Base-by-base conservation (phyloP, 2,797 vertebrate genomes). In the Muscicapa striata region DNA sequence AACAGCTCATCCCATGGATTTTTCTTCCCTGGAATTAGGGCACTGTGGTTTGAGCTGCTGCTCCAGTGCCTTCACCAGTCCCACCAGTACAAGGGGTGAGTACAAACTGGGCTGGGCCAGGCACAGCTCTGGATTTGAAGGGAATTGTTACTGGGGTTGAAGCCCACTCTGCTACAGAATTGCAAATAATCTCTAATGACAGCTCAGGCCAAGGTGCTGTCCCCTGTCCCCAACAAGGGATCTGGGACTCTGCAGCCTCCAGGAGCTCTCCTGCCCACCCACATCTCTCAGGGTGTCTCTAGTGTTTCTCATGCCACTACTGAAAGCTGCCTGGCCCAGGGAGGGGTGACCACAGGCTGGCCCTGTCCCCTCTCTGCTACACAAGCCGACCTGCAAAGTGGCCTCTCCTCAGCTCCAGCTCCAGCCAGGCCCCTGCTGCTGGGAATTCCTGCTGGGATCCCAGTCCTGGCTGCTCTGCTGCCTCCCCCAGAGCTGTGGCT, bases 1-100 rank as follows among this genome's bases (percentile, higher is more conserved):
- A 36, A 63, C 92, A 93, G 87, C 63, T 95, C 36, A 95, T 69
- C 54, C 90, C 51, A 19, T 64, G 79, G 89, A 63, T 24, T 77
- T 43, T 52, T 19, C 17, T 52, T 24, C 29, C 40, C 49, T 48
- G 36, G 90, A 76, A 93, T 58, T 17, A 79, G 90, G 75, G 84
- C 0, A 7, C 55, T 30, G 82, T 1, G 45, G 70, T 67, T 68
- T 14, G 78, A 75, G 68, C 90, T 68, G 83, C 72, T 63, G 63
- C 74, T 93, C 26, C 69, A 15, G 34, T 5, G 62, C 59, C 68
- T 70, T 51, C 36, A 68, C 43, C 64, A 76, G 59, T 10, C 24
- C 11, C 34, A 54, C 23, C 48, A 62, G 73, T 4, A 45, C 12
- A 26, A 7, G 24, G 23, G 46, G n/a, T 30, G 30, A 68, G 77